Percentiles rank a stretch among this genome's conserved stretches.
These are phyloP conservation scores for Hirudinaria manillensis DNA, from an alignment of 2,888 invertebrate species.

Conservation along the genomic window DNA sequence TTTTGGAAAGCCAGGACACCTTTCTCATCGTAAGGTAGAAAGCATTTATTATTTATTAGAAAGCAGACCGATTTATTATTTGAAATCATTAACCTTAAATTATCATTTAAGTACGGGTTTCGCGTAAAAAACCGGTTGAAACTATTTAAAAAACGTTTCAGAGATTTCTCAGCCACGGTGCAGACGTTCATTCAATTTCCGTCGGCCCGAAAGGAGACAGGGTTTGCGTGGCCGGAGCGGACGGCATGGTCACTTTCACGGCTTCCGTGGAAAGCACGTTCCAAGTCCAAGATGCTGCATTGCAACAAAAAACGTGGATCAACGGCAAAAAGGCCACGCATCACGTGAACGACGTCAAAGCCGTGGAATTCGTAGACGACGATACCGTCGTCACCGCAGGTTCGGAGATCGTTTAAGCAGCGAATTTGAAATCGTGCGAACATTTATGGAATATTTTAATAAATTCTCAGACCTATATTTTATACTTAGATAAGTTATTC, in stretches of 20 bases:
- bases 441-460: too few relatives aligned
- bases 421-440: too few relatives aligned
- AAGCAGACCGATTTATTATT: too few relatives aligned
- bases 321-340: conserved; percentile 20
- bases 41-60: not conserved
- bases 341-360: conserved; percentile 17
- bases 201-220: not conserved
- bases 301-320: not conserved
- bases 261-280: not conserved
- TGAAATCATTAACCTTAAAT: too few relatives aligned
- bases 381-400: conserved; percentile 9
- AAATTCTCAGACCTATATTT: too few relatives aligned
- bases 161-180: conserved; percentile 22
- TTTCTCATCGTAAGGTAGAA: conserved; percentile 22
- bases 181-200: conserved; percentile 11
- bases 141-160: not conserved
- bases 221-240: conserved; percentile 8
- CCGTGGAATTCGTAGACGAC: not conserved
- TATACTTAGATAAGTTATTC: too few relatives aligned
- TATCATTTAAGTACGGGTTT: too few relatives aligned
- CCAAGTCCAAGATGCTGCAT: too few relatives aligned
- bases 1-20: conserved; percentile 22
- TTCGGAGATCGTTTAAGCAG: too few relatives aligned
- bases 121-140: too few relatives aligned
- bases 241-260: conserved; percentile 3